phyloP scores from a whole-genome alignment of 37 sponge, comb jelly and placozoan species.

The Halisarca cf. caerulea region DNA sequence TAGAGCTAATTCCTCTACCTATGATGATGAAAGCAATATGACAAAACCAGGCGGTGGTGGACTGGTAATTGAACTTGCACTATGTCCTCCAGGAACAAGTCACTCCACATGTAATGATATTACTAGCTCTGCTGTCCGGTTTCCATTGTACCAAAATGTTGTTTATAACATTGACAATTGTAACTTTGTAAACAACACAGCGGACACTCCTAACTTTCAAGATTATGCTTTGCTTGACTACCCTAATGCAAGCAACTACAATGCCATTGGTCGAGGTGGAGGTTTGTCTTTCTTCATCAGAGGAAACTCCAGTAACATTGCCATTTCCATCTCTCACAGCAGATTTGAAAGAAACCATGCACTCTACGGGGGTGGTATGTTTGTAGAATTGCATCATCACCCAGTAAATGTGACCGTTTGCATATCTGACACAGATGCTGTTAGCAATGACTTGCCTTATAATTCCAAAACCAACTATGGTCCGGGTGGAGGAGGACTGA shows the following conservation, averaged over 20 bases:
- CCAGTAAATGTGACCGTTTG: background rate
- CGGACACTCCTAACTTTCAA: slow-evolving; percentile 13
- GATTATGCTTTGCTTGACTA: slow-evolving; percentile 5
- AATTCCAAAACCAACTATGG: background rate
- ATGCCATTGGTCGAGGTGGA: slow-evolving; percentile 22
- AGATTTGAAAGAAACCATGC: background rate
- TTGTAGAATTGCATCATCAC: slow-evolving; percentile 2
- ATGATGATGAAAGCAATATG: background rate
- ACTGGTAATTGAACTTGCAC: background rate
- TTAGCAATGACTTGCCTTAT: background rate
- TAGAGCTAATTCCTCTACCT: background rate
- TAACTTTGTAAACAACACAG: background rate
- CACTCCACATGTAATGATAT: background rate
- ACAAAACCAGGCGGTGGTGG: background rate
- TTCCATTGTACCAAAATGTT: background rate
- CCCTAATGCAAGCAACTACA: background rate
- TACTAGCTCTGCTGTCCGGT: no score
- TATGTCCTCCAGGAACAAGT: background rate
- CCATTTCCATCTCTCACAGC: background rate
- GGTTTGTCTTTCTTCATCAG: slow-evolving; percentile 3
- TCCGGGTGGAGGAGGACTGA: slow-evolving; percentile 2
- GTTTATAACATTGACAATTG: background rate
- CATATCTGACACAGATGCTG: background rate
- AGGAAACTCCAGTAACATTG: slow-evolving; percentile 4
- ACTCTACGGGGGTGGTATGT: slow-evolving; percentile 12